Evolutionary conservation across 2,113 vertebrate genomes (phyloP).

Genomic region (Trogon surrucura): DNA sequence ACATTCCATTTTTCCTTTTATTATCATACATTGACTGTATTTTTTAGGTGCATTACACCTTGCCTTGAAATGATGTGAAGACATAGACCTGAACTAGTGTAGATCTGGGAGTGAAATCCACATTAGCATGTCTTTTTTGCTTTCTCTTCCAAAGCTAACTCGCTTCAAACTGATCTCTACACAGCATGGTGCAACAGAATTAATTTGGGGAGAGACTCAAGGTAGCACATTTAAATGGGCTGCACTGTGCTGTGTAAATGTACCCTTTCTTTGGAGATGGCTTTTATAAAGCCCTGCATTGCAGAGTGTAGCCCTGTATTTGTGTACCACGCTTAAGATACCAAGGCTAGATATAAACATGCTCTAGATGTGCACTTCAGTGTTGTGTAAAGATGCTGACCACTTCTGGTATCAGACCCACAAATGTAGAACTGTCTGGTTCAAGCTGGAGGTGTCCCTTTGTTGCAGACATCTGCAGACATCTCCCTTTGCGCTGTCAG

Average conservation of each 20-base stretch:
- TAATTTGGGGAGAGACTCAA: fast-evolving
- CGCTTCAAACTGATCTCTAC: neutral
- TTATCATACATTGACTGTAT: neutral
- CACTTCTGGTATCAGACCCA: neutral
- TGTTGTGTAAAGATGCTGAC: neutral
- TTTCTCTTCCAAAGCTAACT: neutral
- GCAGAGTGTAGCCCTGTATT: neutral
- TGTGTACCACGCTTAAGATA: neutral
- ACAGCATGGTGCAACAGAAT: neutral
- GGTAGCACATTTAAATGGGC: neutral
- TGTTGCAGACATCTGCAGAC: neutral
- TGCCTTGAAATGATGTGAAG: neutral
- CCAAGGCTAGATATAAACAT: neutral
- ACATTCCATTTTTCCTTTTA: neutral
- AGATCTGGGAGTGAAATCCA: neutral
- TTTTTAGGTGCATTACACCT: neutral
- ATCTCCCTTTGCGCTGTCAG: neutral
- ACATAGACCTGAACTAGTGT: neutral
- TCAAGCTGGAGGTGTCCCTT: neutral
- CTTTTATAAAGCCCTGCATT: neutral
- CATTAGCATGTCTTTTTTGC: fast-evolving
- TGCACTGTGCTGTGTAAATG: neutral
- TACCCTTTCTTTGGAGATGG: neutral
- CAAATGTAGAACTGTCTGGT: neutral
- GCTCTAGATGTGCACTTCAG: neutral